Conservation (phyloP, 2,113 vertebrate species). For the Daboia siamensis region DNA sequence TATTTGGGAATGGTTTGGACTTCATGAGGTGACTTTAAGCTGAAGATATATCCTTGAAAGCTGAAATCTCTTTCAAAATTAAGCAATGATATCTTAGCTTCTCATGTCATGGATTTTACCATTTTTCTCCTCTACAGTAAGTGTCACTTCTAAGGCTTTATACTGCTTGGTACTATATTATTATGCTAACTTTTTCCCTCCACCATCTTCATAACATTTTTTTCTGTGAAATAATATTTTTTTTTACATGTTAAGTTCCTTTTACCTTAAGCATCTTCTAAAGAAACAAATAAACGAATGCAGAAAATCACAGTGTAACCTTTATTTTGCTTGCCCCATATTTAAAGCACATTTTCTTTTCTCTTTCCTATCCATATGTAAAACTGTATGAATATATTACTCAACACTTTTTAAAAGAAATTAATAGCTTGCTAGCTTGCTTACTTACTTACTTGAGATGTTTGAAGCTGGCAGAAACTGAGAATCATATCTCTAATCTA, state of each 20-base stretch:
- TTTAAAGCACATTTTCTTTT: background rate
- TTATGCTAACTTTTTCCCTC: background rate
- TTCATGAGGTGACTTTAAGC: background rate
- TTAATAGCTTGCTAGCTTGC: conserved; percentile 2
- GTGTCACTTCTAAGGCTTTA: conserved; percentile 4
- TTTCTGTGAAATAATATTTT: conserved; percentile 53
- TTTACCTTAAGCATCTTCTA: conserved; percentile 27
- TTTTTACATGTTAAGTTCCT: conserved; percentile 45
- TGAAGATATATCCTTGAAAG: conserved; percentile 11
- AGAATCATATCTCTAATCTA: conserved; percentile 12
- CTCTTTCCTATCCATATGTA: conserved; percentile 1
- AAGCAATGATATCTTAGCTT: conserved; percentile 37
- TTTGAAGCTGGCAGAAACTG: background rate
- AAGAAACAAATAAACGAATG: conserved; percentile 27
- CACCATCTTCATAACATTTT: background rate
- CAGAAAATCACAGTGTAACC: conserved; percentile 32
- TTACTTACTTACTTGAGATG: background rate
- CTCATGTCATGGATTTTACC: conserved; percentile 9
- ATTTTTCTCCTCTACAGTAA: background rate
- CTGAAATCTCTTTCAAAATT: conserved; percentile 25
- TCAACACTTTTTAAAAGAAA: conserved; percentile 25
- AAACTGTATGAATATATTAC: conserved; percentile 4
- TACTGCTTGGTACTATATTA: conserved; percentile 2
- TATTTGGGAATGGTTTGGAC: background rate
- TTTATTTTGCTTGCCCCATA: background rate